A percentile compares a stretch with the other conserved stretches of the same genome.
These are phyloP conservation scores for Drosophila siamana DNA, from an alignment of 2,888 invertebrate species.

Conservation along the genomic window DNA sequence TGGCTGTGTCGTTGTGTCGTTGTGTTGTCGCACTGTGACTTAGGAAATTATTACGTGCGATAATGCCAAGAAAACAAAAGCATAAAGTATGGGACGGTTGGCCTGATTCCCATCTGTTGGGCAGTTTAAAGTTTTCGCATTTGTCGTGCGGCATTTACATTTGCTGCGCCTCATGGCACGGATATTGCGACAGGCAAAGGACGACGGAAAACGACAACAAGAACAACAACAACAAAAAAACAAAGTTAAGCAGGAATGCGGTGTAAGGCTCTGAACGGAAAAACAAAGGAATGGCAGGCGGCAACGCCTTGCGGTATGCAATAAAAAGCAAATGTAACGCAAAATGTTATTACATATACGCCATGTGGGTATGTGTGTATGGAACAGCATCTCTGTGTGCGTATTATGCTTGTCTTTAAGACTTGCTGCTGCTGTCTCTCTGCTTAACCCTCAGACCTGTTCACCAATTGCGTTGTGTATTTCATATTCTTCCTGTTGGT, in stretches of 20 bases:
- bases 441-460: slow-evolving; percentile 3
- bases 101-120: slow-evolving; percentile 53
- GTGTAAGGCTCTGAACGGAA: slow-evolving; percentile 34
- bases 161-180: slow-evolving; percentile 67
- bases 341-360: slow-evolving; percentile 79
- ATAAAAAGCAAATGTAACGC: slow-evolving; percentile 81
- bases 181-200: slow-evolving; percentile 68
- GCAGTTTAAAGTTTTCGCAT: slow-evolving; percentile 79
- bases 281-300: slow-evolving; percentile 37
- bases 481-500: slow-evolving; percentile 31
- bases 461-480: slow-evolving; percentile 12
- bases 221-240: slow-evolving; percentile 20
- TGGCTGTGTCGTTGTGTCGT: slow-evolving; percentile 31
- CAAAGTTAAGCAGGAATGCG: slow-evolving; percentile 42
- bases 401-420: slow-evolving; percentile 60
- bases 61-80: slow-evolving; percentile 58
- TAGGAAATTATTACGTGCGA: slow-evolving; percentile 71
- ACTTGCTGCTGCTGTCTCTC: slow-evolving; percentile 18
- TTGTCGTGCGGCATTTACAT: slow-evolving; percentile 72
- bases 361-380: slow-evolving; percentile 55
- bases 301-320: slow-evolving; percentile 76
- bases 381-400: slow-evolving; percentile 3
- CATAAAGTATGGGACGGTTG: slow-evolving; percentile 7
- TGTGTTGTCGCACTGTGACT: slow-evolving; percentile 52
- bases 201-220: slow-evolving; percentile 17